Evolutionary conservation across 2,888 invertebrate genomes (phyloP), one percentile per base, ranked within the genome.

Genomic region (Lasioglossum morio): DNA sequence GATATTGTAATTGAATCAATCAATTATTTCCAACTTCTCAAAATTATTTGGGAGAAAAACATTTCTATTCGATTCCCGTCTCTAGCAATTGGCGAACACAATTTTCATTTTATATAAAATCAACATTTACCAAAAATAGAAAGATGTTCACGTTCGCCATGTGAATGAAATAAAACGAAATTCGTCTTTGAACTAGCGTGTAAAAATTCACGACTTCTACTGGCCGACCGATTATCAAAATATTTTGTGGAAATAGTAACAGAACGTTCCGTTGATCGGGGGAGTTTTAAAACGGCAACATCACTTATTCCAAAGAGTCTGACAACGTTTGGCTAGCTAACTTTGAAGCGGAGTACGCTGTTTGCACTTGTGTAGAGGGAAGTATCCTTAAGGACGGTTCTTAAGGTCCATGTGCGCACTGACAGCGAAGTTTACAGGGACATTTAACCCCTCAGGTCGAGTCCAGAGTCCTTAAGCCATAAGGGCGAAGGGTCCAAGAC

Each of bases 301-400:
- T 34, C 66, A 23, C 34, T 37, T 34, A 66, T 66, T 34, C 34
- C 66, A 3, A 30, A 34, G 34, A 66, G 30, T 66, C 34, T 34
- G 66, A 19, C 66, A 34, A 66, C 34, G 66, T 23, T 66, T 19
- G 34, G 66, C 19, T 8, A 34, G 66, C 34, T 30, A 34, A 34
- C 66, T 66, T 66, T 34, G 34, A 66, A 19, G 34, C 34, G 34
- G 23, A 66, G 57, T 37, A 16, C 60, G 60, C 60, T 75, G 60
- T 75, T 75, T 60, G 60, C 57, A 72, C 40, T 27, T 66, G 66
- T 66, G 66, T 66, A 66, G 30, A 34, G 66, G 34, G 34, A 66
- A 66, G 66, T 66, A 66, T 66, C 66, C 34, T 34, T 66, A 66
- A 66, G 66, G 66, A 37, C 66, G 60, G 60, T 63, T 63, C 60